Base-by-base conservation (phyloP, 2,113 vertebrate genomes). In the Dascyllus trimaculatus region DNA sequence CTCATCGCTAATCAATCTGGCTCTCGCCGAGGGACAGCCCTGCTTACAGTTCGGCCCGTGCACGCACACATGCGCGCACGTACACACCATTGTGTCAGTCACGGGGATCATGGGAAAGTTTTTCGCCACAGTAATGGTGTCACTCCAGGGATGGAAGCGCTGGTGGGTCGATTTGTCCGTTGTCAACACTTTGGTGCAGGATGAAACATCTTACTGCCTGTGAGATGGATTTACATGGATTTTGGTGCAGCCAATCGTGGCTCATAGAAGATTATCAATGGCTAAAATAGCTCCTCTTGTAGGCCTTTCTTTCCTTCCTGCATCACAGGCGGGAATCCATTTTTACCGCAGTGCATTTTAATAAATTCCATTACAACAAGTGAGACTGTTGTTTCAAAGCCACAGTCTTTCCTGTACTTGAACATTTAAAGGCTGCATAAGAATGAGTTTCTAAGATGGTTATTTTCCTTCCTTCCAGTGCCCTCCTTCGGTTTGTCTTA, bases 1-100 rank as follows among this genome's bases (percentile, higher is more conserved):
- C 86, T 92, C 92, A 91, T 90, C 35, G 70, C 91, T 92, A 92
- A 94, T 94, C 91, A 89, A 93, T 94, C 90, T 85, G 29, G 66
- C 54, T 35, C 78, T 83, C 52, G 10, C 76, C 69, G 14, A 64
- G 77, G 82, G 75, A 87, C 80, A 59, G 3, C 45, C 53, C 54
- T 40, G 61, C 81, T 87, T 81, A 84, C 77, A 77, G 89, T 81
- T 64, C 32, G 64, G 35, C 59, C 17, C 67, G 19, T 19, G 2
- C 67, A 57, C 72, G 48, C 48, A 10, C 1, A 9, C 3, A 21
- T 25, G 17, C 51, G 49, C 32, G 4, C 19, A 54, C 51, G 43
- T 43, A 60, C 46, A 59, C 52, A 43, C 59, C 24, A 11, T 4
- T 14, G 73, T 87, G 81, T 75, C 75, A 25, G 10, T 67, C 72